These are phyloP conservation scores for Chloroclystis v-ata DNA, from an alignment of 2,888 invertebrate species.

Conservation along the genomic window DNA sequence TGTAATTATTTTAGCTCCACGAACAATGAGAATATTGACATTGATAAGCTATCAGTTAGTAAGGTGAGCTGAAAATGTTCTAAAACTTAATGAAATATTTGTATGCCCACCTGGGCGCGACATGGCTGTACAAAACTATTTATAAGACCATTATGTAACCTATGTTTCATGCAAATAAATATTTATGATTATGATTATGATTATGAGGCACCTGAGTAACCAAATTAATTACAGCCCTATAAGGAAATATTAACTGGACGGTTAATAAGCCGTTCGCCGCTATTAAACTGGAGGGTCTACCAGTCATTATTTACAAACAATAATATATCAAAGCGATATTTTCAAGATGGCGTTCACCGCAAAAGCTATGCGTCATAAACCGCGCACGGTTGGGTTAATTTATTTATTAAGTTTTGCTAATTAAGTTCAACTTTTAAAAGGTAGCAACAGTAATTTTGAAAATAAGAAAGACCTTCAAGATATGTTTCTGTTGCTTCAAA, in stretches of 20 bases:
- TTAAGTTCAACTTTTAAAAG: background rate
- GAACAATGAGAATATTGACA: slow-evolving; percentile 7
- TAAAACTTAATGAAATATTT: too few species aligned
- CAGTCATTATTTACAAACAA: slow-evolving; percentile 76
- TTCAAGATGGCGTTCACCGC: slow-evolving; percentile 73
- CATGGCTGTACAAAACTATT: too few species aligned
- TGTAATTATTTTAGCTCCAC: background rate
- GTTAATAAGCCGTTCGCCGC: slow-evolving; percentile 75
- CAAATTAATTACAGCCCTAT: slow-evolving; percentile 76
- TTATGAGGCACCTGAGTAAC: slow-evolving; percentile 76
- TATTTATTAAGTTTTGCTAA: slow-evolving; percentile 21
- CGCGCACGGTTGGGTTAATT: slow-evolving; percentile 26
- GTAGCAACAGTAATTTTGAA: background rate
- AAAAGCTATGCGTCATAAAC: slow-evolving; percentile 50
- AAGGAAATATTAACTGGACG: slow-evolving; percentile 75
- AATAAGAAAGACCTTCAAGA: too few species aligned
- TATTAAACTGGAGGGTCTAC: slow-evolving; percentile 75
- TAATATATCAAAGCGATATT: slow-evolving; percentile 77
- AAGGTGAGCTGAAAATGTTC: too few species aligned
- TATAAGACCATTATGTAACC: too few species aligned
- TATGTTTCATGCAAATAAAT: too few species aligned
- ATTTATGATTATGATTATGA: too few species aligned
- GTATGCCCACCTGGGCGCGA: too few species aligned
- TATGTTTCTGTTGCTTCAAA: too few species aligned
- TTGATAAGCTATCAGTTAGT: slow-evolving; percentile 6